Base-by-base conservation (phyloP, 2,888 invertebrate species). In the Rhopalosiphum nymphaeae region DNA sequence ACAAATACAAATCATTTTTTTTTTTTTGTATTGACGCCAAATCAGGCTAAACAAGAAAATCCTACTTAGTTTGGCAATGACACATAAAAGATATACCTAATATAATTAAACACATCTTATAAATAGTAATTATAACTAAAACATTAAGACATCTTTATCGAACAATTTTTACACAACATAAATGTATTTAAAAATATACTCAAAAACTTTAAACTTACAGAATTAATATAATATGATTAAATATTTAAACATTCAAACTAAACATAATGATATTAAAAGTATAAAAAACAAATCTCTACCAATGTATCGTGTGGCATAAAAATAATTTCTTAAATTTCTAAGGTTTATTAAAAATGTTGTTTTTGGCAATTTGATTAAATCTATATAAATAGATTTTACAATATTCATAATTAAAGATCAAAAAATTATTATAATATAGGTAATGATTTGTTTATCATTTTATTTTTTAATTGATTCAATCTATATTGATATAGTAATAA, bases 121-220 rank as follows among this genome's bases (percentile, higher is more conserved):
- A 91, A 36, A 67, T 67, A 56, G 36, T 61, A 86, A 61, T 87
- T 49, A 25, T 49, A 36, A 49, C 44, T 29, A 61, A 86, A 91
- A 44, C 16, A 44, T 26, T 89, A n/a, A 29, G 29, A 56, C 1
- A 26, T n/a, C 26, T 57, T 86, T 26, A 61, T n/a, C 13, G 10
- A 91, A 86, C 21, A 57, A 57, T 86, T 49, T 16, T 36, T 61
- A n/a, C 26, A 86, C 10, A 85, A 85, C 85, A 85, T 91, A 57
- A 91, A 86, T 91, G 86, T 86, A 91, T 46, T 86, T 29, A 86
- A 91, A 91, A 91, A 91, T 86, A 86, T 86, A 57, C 29, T 42
- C 1, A 0, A 86, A 57, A 57, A 86, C 36, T 46, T 44, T 91
- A 91, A 9, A 53, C 21, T 57, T 29, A 25, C 3, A 53, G 9